phyloP scores from a whole-genome alignment of 2,113 vertebrate species.

The Hippocampus guttulatus region DNA sequence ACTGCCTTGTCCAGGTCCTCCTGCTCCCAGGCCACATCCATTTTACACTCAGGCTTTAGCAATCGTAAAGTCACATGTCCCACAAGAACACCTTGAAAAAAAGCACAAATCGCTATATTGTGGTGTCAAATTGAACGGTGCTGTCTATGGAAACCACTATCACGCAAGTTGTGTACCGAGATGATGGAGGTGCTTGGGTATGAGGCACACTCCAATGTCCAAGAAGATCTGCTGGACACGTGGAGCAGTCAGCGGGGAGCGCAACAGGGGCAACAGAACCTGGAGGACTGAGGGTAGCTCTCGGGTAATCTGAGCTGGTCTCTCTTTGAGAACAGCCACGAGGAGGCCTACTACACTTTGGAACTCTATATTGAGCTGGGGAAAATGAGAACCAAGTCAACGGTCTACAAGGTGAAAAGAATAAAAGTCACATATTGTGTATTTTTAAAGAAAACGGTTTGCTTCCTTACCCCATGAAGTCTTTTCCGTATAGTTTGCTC shows the following conservation, averaged over 20 bases:
- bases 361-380: constrained; percentile 83
- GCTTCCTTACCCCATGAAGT: constrained; percentile 74
- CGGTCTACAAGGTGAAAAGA: not conserved
- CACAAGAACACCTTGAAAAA: constrained; percentile 77
- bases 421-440: not conserved
- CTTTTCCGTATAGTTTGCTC: constrained; percentile 82
- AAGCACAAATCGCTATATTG: not conserved
- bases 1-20: constrained; percentile 84
- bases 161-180: constrained; percentile 71
- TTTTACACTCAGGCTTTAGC: constrained; percentile 86
- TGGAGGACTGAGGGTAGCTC: constrained; percentile 83
- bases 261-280: constrained; percentile 83
- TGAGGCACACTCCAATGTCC: constrained; percentile 81
- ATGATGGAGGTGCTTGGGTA: constrained; percentile 80
- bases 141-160: not conserved
- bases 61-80: constrained; percentile 90
- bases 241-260: constrained; percentile 88
- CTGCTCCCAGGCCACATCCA: constrained; percentile 87
- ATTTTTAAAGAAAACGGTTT: not conserved
- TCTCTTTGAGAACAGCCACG: constrained; percentile 74
- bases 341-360: constrained; percentile 80
- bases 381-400: constrained; percentile 2
- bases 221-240: constrained; percentile 79
- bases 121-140: not conserved
- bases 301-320: constrained; percentile 78